Conservation (phyloP, 23 tunicate species). For the Ciona savignyi region DNA sequence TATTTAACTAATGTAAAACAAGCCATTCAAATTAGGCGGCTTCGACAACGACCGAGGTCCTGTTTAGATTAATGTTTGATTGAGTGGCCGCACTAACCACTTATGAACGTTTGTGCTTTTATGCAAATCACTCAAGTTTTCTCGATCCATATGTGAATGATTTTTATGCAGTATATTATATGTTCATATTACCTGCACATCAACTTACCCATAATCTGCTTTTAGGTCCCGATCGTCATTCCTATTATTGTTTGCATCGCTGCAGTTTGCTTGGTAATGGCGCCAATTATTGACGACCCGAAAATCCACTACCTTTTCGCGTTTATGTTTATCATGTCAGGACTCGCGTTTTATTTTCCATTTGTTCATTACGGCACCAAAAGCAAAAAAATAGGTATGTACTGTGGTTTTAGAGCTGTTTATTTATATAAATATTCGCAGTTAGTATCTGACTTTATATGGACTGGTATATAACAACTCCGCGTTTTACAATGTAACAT, state of each 20-base stretch:
- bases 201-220: not conserved
- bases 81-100: too few species aligned
- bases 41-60: too few species aligned
- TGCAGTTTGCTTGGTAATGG: constrained; percentile 65
- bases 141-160: too few species aligned
- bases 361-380: constrained; percentile 49
- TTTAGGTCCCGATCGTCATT: constrained; percentile 72
- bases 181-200: not conserved
- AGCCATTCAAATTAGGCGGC: too few species aligned
- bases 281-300: constrained; percentile 77
- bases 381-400: constrained; percentile 55
- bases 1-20: too few species aligned
- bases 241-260: constrained; percentile 66
- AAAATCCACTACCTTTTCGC: constrained; percentile 81
- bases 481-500: too few species aligned
- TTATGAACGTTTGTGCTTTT: too few species aligned
- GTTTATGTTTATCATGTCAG: constrained; percentile 36
- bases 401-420: not conserved
- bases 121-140: too few species aligned
- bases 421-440: not conserved
- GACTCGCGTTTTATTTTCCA: constrained; percentile 71
- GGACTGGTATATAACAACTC: too few species aligned
- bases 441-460: too few species aligned
- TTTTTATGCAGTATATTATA: too few species aligned
- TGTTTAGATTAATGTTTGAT: too few species aligned